phyloP scores from a whole-genome alignment of 92 coral and sea anemone genomes.

The Ricordea florida region DNA sequence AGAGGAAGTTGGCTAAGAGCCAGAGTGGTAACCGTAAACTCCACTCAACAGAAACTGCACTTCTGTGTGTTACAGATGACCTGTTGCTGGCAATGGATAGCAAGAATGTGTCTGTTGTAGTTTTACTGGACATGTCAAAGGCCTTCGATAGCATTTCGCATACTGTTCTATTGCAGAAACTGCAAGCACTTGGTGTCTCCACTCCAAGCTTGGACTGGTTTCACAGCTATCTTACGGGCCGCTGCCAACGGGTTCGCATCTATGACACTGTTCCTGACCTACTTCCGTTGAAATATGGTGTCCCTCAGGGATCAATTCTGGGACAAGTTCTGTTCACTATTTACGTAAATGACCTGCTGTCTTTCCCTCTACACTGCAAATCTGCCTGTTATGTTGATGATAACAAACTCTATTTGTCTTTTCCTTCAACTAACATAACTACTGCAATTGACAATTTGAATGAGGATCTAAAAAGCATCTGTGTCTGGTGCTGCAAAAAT shows the following conservation, averaged over 20 bases:
- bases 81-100: conserved; percentile 36
- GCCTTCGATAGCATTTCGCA: conserved; percentile 41
- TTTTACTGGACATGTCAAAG: conserved; percentile 41
- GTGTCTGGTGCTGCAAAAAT: no score
- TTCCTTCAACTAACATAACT: no score
- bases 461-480: no score
- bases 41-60: not conserved
- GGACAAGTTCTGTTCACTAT: conserved; percentile 13
- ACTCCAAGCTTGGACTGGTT: conserved; percentile 17
- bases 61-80: no score
- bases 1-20: not conserved
- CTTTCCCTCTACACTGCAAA: conserved; percentile 14
- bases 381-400: conserved; percentile 36
- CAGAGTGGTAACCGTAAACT: conserved; percentile 27
- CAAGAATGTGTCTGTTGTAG: conserved; percentile 35
- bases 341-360: no score
- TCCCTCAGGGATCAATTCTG: conserved; percentile 26
- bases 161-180: conserved; percentile 13
- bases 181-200: not conserved
- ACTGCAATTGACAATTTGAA: no score
- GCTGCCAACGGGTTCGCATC: conserved; percentile 1
- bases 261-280: no score
- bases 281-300: conserved; percentile 13
- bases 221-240: conserved; percentile 14
- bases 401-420: no score